Evolutionary conservation across 1,140 invertebrate genomes (phyloP).

Genomic region (Adoxophyes honmai): DNA sequence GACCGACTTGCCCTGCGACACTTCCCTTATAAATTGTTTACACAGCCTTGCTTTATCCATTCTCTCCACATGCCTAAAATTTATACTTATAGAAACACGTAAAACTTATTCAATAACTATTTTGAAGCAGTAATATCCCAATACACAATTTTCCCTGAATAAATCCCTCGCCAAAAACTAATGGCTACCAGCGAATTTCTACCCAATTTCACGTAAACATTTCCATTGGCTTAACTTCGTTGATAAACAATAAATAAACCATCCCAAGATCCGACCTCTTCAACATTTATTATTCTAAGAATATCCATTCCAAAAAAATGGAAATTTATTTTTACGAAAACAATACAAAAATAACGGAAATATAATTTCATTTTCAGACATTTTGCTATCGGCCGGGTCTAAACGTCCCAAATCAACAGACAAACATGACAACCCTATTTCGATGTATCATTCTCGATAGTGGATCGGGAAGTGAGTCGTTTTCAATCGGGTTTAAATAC

Average conservation of each 20-base stretch:
- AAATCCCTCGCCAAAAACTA: too few species aligned
- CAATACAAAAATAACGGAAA: constrained; percentile 5
- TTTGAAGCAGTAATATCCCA: too few species aligned
- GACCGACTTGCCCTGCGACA: too few species aligned
- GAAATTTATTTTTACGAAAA: constrained; percentile 7
- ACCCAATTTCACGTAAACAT: neutral
- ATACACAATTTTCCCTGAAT: too few species aligned
- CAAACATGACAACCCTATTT: constrained; percentile 13
- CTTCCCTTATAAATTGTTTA: too few species aligned
- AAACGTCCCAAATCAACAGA: constrained; percentile 12
- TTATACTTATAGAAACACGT: too few species aligned
- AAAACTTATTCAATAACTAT: too few species aligned
- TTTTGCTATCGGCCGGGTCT: constrained; percentile 8
- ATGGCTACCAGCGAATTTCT: too few species aligned
- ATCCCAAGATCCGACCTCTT: neutral
- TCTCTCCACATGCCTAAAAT: too few species aligned
- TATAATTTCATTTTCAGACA: constrained; percentile 14
- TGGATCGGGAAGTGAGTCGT: neutral
- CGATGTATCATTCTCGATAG: constrained; percentile 10
- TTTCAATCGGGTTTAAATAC: neutral
- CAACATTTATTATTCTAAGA: neutral
- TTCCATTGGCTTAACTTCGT: neutral
- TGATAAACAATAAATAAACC: neutral
- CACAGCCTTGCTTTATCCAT: too few species aligned
- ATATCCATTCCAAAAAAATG: neutral